phyloP scores from a whole-genome alignment of 2,113 vertebrate species.

The Centropus bengalensis region DNA sequence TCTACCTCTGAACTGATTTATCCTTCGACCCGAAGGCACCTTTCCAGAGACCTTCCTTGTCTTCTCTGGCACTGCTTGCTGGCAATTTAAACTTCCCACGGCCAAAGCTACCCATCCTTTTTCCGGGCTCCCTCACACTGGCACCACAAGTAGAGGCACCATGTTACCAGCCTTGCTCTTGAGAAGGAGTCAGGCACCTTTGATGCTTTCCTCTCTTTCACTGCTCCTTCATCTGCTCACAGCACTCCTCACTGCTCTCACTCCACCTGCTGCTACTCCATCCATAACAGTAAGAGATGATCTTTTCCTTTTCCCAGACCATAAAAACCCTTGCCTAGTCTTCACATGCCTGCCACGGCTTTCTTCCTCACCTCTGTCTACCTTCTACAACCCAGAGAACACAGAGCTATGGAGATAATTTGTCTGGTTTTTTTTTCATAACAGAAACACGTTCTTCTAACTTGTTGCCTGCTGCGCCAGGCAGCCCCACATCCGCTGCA shows the following conservation, averaged over 20 bases:
- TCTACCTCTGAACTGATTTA: background rate
- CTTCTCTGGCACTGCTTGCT: background rate
- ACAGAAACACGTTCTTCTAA: background rate
- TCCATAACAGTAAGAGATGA: background rate
- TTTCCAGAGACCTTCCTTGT: background rate
- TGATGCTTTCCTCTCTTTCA: background rate
- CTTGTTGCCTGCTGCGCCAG: background rate
- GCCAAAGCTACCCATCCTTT: background rate
- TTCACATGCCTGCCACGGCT: background rate
- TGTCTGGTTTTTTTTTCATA: conserved; percentile 18
- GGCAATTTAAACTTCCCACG: background rate
- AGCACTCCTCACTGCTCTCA: background rate
- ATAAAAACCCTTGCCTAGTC: background rate
- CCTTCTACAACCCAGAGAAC: background rate
- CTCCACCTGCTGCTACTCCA: conserved; percentile 14
- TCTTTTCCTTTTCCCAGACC: background rate
- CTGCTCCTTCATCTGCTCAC: background rate
- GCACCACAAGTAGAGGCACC: background rate
- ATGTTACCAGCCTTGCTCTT: background rate
- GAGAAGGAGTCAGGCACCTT: background rate
- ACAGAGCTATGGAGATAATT: background rate
- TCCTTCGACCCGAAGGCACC: background rate
- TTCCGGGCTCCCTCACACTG: background rate
- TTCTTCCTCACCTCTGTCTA: background rate
- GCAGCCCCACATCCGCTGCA: background rate